Base-by-base conservation (phyloP, 2,797 vertebrate species). In the Bucorvus abyssinicus region DNA sequence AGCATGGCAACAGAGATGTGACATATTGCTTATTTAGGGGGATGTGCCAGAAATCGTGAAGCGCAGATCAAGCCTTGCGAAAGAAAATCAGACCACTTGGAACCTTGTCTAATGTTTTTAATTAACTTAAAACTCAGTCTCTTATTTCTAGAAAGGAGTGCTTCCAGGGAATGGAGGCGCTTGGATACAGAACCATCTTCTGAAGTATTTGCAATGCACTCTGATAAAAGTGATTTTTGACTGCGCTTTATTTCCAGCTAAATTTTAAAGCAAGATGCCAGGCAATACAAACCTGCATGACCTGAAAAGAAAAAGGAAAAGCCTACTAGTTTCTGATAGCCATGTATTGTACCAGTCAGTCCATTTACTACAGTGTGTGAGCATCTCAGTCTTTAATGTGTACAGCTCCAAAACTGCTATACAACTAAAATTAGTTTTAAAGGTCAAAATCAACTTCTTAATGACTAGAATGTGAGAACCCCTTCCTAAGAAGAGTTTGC, bases 71-170 rank as follows among this genome's bases (percentile, higher is more conserved):
- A 53, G 40, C 29, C 50, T 86, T 52, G 32, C 84, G 88, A 73
- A 90, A 84, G 88, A 65, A 95, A 93, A 90, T 76, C 59, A 65
- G 78, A 75, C 73, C 73, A 75, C 73, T 24, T 78, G 74, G 53
- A 86, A 90, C 59, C 30, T 76, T 84, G 27, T 52, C 74, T 91
- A 26, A 32, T 76, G 50, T 40, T 93, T 85, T 76, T 74, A 64
- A 93, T 84, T 85, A 81, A 57, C 57, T 93, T 75, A 40, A 71
- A 90, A 53, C 30, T 77, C 60, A 53, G 1, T 32, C 42, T 78
- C 50, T 78, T 63, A 7, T 69, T 87, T 76, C 61, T 71, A 82
- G 83, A 84, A 87, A 78, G 44, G 50, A 81, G 65, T 24, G 14
- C 42, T 60, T 83, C n/a, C n/a, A 68, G 45, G 57, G 42, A 85